A percentile compares a stretch with the other conserved stretches of the same genome.
These are phyloP conservation scores for Thunnus maccoyii DNA, from an alignment of 2,113 vertebrate species.

Conservation along the genomic window DNA sequence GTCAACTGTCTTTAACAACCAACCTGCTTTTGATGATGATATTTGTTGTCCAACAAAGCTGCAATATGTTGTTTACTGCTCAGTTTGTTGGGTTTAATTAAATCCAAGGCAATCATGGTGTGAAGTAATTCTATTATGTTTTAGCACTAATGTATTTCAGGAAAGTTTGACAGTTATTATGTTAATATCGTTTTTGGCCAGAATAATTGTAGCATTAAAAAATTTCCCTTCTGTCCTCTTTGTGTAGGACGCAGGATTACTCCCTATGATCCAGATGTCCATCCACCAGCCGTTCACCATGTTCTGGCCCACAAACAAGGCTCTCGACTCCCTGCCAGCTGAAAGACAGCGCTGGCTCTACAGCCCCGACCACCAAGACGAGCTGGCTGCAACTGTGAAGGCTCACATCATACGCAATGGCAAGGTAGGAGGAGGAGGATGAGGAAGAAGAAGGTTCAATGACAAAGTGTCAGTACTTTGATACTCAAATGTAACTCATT, in stretches of 20 bases:
- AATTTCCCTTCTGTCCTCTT: not conserved
- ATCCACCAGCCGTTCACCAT: constrained; percentile 91
- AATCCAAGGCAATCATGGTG: too few species aligned
- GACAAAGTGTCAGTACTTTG: not conserved
- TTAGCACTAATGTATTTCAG: too few species aligned
- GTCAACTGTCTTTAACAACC: too few species aligned
- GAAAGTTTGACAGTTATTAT: too few species aligned
- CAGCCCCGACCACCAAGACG: constrained; percentile 87
- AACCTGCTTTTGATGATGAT: too few species aligned
- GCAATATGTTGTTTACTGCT: too few species aligned
- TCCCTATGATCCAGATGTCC: constrained; percentile 82
- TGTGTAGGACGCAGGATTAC: constrained; percentile 86
- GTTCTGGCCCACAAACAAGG: constrained; percentile 93
- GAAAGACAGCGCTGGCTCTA: constrained; percentile 89
- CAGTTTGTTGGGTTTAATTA: too few species aligned
- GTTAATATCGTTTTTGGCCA: too few species aligned
- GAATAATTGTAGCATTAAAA: too few species aligned
- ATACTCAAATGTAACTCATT: too few species aligned
- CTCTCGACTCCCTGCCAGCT: constrained; percentile 84
- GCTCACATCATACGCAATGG: constrained; percentile 89
- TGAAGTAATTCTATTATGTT: too few species aligned
- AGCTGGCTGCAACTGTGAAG: constrained; percentile 88
- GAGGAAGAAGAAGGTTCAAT: not conserved
- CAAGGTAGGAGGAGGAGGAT: constrained; percentile 78
- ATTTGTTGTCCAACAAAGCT: too few species aligned